Conservation (phyloP, 2,888 invertebrate species). For the Thysanoteuthis rhombus region DNA sequence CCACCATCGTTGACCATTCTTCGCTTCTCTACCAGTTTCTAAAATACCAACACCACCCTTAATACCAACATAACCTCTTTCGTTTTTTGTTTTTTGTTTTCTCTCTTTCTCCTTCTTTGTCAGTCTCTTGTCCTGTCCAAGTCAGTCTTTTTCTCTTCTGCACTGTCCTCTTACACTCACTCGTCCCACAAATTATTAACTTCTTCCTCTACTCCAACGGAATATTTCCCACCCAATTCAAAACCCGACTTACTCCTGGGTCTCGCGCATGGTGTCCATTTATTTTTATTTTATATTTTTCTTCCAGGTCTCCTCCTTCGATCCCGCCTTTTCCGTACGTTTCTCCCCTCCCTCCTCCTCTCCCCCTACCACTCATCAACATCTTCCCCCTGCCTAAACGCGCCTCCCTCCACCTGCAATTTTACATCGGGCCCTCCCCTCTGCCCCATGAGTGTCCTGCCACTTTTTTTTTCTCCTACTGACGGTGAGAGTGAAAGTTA, state of each 20-base stretch:
- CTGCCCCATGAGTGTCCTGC: background rate
- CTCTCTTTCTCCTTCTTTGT: background rate
- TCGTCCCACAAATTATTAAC: background rate
- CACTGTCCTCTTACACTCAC: background rate
- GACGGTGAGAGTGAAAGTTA: background rate
- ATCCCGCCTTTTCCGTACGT: background rate
- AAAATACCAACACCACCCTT: background rate
- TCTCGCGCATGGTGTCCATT: background rate
- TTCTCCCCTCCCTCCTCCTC: background rate
- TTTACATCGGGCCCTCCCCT: background rate
- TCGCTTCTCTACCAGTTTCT: background rate
- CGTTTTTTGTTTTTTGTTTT: no score
- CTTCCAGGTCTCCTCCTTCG: background rate
- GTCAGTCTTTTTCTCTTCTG: background rate
- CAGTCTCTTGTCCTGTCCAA: background rate
- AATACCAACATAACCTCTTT: background rate
- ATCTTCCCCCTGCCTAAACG: background rate
- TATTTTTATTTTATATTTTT: background rate
- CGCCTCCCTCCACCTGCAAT: background rate
- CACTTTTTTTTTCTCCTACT: background rate
- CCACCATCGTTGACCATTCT: background rate
- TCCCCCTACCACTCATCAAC: background rate
- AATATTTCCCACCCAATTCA: background rate
- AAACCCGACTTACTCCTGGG: background rate
- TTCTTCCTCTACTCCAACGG: background rate